Percentiles rank a stretch among this genome's conserved stretches.
phyloP scores from a whole-genome alignment of 2,113 vertebrate species.

The Pampusana beccarii region DNA sequence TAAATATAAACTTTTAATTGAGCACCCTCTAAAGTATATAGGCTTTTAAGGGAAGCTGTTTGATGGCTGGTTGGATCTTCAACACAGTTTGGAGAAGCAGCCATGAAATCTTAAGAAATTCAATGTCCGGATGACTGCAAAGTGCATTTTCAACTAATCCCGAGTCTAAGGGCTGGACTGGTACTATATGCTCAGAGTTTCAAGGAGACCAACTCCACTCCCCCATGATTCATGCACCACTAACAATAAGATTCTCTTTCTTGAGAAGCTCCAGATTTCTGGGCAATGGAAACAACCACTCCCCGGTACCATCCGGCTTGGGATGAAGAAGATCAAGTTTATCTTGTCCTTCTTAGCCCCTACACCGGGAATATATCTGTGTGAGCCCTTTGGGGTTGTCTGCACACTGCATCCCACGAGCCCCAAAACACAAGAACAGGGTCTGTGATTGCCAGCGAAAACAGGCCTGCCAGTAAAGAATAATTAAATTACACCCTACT shows the following conservation, averaged over 20 bases:
- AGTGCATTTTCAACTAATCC: not conserved
- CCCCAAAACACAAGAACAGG: not conserved
- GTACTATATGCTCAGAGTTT: not conserved
- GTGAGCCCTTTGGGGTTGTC: not conserved
- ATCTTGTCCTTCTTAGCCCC: not conserved
- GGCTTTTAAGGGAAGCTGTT: not conserved
- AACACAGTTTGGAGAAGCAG: not conserved
- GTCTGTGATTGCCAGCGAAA: not conserved
- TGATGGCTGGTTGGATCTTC: not conserved
- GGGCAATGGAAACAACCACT: not conserved
- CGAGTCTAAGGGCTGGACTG: not conserved
- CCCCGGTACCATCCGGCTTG: not conserved
- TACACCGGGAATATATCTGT: accelerated
- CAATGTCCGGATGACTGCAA: not conserved
- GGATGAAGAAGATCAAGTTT: not conserved
- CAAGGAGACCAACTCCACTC: not conserved
- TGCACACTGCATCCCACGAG: not conserved
- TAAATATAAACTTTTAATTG: not conserved
- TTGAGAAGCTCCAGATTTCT: not conserved
- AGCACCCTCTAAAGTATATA: not conserved
- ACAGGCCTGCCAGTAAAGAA: not conserved
- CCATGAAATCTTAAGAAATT: not conserved
- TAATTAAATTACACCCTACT: not conserved
- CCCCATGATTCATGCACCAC: too few relatives aligned
- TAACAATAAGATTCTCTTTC: not conserved